Evolutionary conservation across 2,888 invertebrate species (phyloP).

Genomic region (Limnephilus lunatus): DNA sequence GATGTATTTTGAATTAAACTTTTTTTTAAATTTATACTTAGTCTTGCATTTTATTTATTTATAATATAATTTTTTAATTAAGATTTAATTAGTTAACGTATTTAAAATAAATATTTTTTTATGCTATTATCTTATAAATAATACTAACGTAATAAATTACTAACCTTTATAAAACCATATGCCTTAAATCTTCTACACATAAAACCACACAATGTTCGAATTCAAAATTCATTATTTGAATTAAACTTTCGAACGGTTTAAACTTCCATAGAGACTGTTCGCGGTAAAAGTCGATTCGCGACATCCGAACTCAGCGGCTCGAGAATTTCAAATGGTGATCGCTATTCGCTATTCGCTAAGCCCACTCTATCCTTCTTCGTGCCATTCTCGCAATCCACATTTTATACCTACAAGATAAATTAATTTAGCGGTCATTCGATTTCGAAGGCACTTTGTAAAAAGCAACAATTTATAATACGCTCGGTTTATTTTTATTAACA

Average conservation of each 20-base stretch:
- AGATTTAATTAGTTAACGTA: no score
- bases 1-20: no score
- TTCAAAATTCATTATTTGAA: neutral
- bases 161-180: no score
- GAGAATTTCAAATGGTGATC: neutral
- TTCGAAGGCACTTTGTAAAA: neutral
- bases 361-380: neutral
- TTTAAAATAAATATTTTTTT: no score
- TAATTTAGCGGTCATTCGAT: neutral
- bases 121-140: no score
- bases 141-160: no score
- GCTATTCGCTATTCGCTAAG: neutral
- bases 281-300: slow-evolving; percentile 22
- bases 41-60: no score
- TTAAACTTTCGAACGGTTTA: neutral
- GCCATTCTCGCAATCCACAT: slow-evolving; percentile 2
- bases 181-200: no score
- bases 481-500: neutral
- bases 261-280: neutral
- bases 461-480: neutral
- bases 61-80: no score
- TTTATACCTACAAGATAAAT: neutral
- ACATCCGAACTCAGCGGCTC: slow-evolving; percentile 18
- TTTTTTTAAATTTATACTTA: no score
- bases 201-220: neutral